phyloP scores from a whole-genome alignment of 2,797 vertebrate species.

The Eptatretus atami region DNA sequence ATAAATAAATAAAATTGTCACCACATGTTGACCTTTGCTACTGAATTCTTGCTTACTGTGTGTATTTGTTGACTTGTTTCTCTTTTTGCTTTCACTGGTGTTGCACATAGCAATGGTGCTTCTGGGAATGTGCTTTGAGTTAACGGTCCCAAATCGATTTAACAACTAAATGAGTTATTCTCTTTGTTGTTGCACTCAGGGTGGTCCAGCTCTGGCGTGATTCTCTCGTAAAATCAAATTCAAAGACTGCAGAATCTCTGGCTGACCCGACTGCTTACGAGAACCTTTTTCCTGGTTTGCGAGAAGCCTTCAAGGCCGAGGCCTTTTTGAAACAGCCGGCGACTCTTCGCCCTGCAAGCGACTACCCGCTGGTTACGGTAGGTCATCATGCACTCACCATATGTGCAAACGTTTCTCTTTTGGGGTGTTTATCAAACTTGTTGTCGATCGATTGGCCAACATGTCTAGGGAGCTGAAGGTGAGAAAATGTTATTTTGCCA shows the following conservation, averaged over 20 bases:
- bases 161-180: too few relatives aligned
- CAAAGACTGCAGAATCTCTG: constrained; percentile 81
- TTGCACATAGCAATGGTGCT: background rate
- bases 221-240: constrained; percentile 62
- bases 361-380: constrained; percentile 68
- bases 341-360: constrained; percentile 31
- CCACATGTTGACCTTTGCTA: too few relatives aligned
- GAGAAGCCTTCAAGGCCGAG: constrained; percentile 63
- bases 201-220: constrained; percentile 94
- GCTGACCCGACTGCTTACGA: constrained; percentile 96
- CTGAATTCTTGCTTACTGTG: background rate
- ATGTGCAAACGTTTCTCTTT: background rate
- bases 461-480: too few relatives aligned
- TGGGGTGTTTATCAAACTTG: background rate
- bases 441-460: too few relatives aligned
- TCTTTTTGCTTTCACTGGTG: constrained; percentile 6
- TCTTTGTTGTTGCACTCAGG: constrained; percentile 12
- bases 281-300: constrained; percentile 78
- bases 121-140: too few relatives aligned
- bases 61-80: background rate
- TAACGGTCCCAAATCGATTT: too few relatives aligned
- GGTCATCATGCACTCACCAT: constrained; percentile 12
- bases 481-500: background rate
- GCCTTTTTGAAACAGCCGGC: constrained; percentile 36
- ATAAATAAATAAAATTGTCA: background rate